Percentiles rank a stretch among this genome's conserved stretches.
phyloP scores from a whole-genome alignment of 2,113 vertebrate genomes.

The Paratilapia polleni region DNA sequence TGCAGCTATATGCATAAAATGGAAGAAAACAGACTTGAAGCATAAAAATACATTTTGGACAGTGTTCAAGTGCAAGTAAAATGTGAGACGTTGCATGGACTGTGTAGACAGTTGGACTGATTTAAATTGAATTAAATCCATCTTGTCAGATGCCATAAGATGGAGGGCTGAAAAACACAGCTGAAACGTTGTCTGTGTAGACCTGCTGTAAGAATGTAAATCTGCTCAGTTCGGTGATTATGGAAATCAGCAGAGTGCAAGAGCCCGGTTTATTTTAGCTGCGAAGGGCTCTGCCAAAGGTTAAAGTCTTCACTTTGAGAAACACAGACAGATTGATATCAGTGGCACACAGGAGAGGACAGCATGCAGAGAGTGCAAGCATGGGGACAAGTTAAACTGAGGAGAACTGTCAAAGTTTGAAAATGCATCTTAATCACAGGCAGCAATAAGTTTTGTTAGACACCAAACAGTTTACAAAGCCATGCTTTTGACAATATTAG shows the following conservation, averaged over 20 bases:
- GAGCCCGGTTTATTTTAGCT: not conserved
- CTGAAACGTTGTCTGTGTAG: not conserved
- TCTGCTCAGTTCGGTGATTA: not conserved
- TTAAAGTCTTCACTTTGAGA: constrained; percentile 19
- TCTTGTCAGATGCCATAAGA: not conserved
- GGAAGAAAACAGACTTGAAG: not conserved
- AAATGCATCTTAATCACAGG: not conserved
- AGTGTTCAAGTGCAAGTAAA: not conserved
- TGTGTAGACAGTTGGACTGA: not conserved
- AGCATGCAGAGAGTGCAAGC: not conserved
- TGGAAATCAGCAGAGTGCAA: not conserved
- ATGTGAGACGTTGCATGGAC: not conserved
- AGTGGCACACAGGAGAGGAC: not conserved
- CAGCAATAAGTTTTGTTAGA: not conserved
- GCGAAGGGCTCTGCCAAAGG: constrained; percentile 32
- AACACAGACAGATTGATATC: constrained; percentile 37
- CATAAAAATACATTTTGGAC: not conserved
- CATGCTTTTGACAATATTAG: not conserved
- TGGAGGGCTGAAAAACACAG: not conserved
- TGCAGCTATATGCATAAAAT: not conserved
- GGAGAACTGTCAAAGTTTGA: not conserved
- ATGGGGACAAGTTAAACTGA: not conserved
- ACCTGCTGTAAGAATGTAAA: not conserved
- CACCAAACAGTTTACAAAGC: not conserved
- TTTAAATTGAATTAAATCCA: not conserved